phyloP scores from a whole-genome alignment of 2,797 vertebrate species.

The Echiichthys vipera region DNA sequence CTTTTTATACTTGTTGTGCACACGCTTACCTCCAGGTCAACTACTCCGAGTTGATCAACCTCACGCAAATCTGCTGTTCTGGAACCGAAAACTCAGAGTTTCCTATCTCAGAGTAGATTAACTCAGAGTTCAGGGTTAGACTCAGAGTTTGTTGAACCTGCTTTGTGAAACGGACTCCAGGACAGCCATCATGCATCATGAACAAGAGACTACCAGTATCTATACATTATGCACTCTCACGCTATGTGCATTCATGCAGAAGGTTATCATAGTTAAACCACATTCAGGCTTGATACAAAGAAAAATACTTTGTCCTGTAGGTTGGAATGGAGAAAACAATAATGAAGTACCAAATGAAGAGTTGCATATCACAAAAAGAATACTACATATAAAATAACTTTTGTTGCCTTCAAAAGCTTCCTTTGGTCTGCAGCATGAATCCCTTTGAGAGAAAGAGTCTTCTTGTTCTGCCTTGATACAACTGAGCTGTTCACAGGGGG shows the following conservation, averaged over 20 bases:
- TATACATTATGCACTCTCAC: slow-evolving; percentile 20
- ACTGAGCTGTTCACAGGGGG: slow-evolving; percentile 53
- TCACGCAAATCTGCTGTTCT: too few relatives aligned
- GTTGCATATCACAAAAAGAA: slow-evolving; percentile 23
- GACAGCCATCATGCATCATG: slow-evolving; percentile 18
- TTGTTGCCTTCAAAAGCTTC: slow-evolving; percentile 48
- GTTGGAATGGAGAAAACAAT: slow-evolving; percentile 33
- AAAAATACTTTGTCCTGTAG: slow-evolving; percentile 18
- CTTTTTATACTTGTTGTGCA: too few relatives aligned
- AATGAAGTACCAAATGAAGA: slow-evolving; percentile 25
- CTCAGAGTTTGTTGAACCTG: too few relatives aligned
- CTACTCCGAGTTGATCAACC: too few relatives aligned
- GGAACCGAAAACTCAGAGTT: too few relatives aligned
- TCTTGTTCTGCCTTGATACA: slow-evolving; percentile 62
- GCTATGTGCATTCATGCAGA: slow-evolving; percentile 38
- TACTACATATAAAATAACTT: slow-evolving; percentile 21
- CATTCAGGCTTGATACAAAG: slow-evolving; percentile 23
- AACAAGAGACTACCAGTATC: slow-evolving; percentile 29
- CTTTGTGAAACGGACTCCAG: too few relatives aligned
- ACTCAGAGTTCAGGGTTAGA: too few relatives aligned
- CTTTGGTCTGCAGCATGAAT: slow-evolving; percentile 47
- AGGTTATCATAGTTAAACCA: slow-evolving; percentile 24
- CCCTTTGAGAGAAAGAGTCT: slow-evolving; percentile 52
- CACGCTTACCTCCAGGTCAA: too few relatives aligned
- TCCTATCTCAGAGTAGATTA: too few relatives aligned